Evolutionary conservation across 2,888 invertebrate genomes (phyloP).

Genomic region (Augiades crinisus): DNA sequence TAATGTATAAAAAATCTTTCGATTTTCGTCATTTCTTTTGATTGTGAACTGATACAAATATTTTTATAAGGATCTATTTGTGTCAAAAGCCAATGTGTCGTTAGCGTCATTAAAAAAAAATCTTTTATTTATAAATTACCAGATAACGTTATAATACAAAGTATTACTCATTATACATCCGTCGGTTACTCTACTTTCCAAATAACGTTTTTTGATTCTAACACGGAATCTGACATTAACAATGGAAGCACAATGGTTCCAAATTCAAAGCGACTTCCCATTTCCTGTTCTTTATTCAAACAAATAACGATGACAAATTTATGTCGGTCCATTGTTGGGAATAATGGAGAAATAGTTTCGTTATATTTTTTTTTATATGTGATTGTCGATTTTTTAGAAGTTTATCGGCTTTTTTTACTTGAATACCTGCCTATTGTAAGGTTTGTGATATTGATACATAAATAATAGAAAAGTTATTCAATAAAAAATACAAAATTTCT

Average conservation of each 20-base stretch:
- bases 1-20: too few species aligned
- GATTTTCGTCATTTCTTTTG: too few species aligned
- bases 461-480: slow-evolving; percentile 72
- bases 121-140: slow-evolving; percentile 21
- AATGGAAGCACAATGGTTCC: slow-evolving; percentile 36
- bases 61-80: not conserved
- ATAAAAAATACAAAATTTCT: slow-evolving; percentile 77
- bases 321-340: slow-evolving; percentile 35
- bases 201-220: slow-evolving; percentile 30
- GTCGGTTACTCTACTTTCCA: slow-evolving; percentile 35
- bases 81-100: slow-evolving; percentile 8
- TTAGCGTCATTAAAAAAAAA: slow-evolving; percentile 10
- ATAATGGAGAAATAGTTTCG: slow-evolving; percentile 22
- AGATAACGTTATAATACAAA: slow-evolving; percentile 11
- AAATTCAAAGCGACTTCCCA: slow-evolving; percentile 49
- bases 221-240: slow-evolving; percentile 20
- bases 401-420: slow-evolving; percentile 69
- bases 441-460: slow-evolving; percentile 72
- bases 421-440: slow-evolving; percentile 68
- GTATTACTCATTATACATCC: slow-evolving; percentile 23
- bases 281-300: slow-evolving; percentile 58
- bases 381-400: slow-evolving; percentile 57
- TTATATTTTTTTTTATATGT: slow-evolving; percentile 20
- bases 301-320: slow-evolving; percentile 36
- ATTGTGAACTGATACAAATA: not conserved